A percentile compares a stretch with the other conserved stretches of the same genome.
Evolutionary conservation across 2,113 vertebrate species (phyloP).

Genomic region (Neolamprologus fasciatus): DNA sequence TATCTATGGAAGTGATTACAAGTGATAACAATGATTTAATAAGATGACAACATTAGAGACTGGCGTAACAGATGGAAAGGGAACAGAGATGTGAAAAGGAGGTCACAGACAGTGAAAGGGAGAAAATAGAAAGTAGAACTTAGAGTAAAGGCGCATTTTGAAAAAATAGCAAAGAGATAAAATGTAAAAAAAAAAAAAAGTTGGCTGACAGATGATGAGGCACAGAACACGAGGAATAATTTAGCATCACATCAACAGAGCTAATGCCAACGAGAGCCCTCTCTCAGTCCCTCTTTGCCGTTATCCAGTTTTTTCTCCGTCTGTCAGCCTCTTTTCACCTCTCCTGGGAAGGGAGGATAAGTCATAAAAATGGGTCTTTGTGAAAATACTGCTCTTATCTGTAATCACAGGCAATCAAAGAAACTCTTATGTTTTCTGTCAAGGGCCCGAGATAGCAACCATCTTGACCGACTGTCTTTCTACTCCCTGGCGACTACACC

Average conservation of each 20-base stretch:
- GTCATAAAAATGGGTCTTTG: constrained; percentile 49
- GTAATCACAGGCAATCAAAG: constrained; percentile 46
- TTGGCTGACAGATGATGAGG: background rate
- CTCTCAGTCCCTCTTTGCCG: background rate
- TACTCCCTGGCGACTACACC: background rate
- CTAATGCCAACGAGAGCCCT: constrained; percentile 9
- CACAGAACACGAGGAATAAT: background rate
- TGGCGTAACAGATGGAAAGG: background rate
- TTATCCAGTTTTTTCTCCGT: background rate
- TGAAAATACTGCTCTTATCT: constrained; percentile 51
- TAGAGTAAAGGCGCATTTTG: background rate
- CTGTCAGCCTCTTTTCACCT: background rate
- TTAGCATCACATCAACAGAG: constrained; percentile 5
- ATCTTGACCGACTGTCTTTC: background rate
- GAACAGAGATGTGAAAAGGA: background rate
- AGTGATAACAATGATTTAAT: background rate
- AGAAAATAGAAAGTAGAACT: background rate
- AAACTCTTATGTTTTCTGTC: constrained; percentile 34
- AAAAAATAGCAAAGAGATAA: background rate
- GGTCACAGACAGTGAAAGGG: background rate
- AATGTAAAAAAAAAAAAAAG: background rate
- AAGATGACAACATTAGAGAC: background rate
- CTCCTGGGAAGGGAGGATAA: constrained; percentile 6
- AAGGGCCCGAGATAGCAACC: constrained; percentile 1
- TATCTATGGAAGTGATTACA: background rate